phyloP scores from a whole-genome alignment of 2,888 invertebrate genomes.

The Apamea monoglypha region DNA sequence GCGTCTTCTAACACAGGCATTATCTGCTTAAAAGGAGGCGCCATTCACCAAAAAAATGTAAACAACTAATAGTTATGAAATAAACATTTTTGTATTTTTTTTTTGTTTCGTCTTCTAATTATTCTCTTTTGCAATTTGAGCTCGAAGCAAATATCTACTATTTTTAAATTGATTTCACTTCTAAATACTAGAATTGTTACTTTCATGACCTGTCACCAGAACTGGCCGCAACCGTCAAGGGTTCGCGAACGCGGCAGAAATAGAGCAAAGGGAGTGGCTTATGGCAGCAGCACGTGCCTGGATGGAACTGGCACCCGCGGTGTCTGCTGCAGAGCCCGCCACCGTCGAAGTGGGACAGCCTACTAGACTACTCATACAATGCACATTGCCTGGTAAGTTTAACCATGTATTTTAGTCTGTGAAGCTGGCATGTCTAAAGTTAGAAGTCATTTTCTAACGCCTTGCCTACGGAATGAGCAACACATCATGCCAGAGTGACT shows the following conservation, averaged over 20 bases:
- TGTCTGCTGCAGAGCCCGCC: conserved; percentile 83
- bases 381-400: conserved; percentile 90
- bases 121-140: neutral
- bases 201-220: conserved; percentile 74
- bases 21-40: too few relatives aligned
- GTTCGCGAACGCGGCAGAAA: conserved; percentile 82
- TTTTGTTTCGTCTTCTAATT: neutral
- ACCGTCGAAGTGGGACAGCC: conserved; percentile 93
- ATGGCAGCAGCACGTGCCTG: conserved; percentile 92
- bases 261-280: conserved; percentile 85
- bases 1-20: too few relatives aligned
- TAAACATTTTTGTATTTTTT: too few relatives aligned
- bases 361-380: conserved; percentile 92
- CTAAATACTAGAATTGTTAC: neutral
- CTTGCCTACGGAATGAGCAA: conserved; percentile 21
- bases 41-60: too few relatives aligned
- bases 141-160: neutral
- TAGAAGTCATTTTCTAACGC: conserved; percentile 13
- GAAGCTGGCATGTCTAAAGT: neutral
- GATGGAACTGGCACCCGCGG: conserved; percentile 92
- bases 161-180: neutral
- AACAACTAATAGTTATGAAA: too few relatives aligned
- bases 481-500: neutral
- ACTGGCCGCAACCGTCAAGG: conserved; percentile 91
- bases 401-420: neutral